Evolutionary conservation across 2,888 invertebrate genomes (phyloP), one percentile per base, ranked within the genome.

Genomic region (Andrena minutula): DNA sequence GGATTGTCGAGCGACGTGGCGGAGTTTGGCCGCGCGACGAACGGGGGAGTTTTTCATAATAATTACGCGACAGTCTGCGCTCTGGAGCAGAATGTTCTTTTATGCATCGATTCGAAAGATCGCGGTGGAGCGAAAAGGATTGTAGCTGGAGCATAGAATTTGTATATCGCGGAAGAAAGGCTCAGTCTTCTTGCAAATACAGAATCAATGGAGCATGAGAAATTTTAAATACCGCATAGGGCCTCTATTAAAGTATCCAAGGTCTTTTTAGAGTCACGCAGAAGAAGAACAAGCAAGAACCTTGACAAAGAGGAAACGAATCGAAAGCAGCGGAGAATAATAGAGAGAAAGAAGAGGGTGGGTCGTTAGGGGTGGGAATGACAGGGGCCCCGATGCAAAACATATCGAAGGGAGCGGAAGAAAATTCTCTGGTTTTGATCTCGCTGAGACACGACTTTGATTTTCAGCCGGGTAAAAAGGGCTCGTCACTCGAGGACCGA

Each of bases 391-490:
- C 32, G 76, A 20, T 2, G 71, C 26, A 68, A 79, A 74, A 65
- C 61, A 23, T 30, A 66, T 66, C 58, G 71, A 30, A 12, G 60
- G 75, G 56, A 0, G 28, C 8, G 23, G 53, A 65, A 58, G 75
- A 61, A 41, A 65, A 64, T 61, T 64, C 58, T 51, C 32, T 30
- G 65, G 68, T 77, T 83, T 72, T 77, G 82, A 82, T 82, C 71
- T 60, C 69, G 70, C 58, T 65, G 73, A 70, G 58, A 73, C 68
- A 71, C 74, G 73, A 83, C 83, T 82, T 83, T 83, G 77, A 82
- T 82, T 78, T 77, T 71, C 70, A 30, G 32, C 2, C 30, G 65
- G 69, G 70, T 72, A 71, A 82, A 82, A 83, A 83, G 72, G 78
- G 78, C 78, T 74, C 60, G 68, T 68, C 61, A 35, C 35, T 71